phyloP scores from a whole-genome alignment of 2,888 invertebrate genomes.

The Eupithecia vulgata region DNA sequence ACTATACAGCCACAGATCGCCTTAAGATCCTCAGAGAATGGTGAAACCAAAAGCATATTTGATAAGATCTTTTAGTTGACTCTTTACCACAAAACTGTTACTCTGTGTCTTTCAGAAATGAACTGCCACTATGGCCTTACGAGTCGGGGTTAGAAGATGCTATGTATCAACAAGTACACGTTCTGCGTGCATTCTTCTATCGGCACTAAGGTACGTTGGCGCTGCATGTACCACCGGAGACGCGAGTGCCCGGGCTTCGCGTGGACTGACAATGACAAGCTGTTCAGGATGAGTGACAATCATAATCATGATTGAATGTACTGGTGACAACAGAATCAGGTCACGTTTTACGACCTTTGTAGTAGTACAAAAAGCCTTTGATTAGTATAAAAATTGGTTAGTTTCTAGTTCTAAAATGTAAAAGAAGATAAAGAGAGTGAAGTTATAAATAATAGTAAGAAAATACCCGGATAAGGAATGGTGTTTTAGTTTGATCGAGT shows the following conservation, averaged over 20 bases:
- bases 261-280: conserved; percentile 45
- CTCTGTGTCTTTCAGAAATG: conserved; percentile 39
- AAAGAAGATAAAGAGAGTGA: too few species aligned
- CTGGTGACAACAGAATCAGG: not conserved
- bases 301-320: conserved; percentile 36
- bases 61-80: not conserved
- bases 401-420: too few species aligned
- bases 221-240: conserved; percentile 50
- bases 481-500: not conserved
- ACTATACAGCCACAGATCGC: not conserved
- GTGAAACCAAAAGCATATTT: not conserved
- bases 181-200: conserved; percentile 44
- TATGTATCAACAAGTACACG: conserved; percentile 46
- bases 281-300: conserved; percentile 45
- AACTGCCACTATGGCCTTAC: conserved; percentile 33
- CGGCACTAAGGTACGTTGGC: conserved; percentile 46
- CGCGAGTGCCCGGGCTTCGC: conserved; percentile 43
- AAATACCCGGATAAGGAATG: too few species aligned
- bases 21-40: not conserved
- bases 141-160: conserved; percentile 45
- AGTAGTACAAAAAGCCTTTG: not conserved
- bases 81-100: not conserved
- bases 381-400: not conserved
- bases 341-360: not conserved
- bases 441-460: too few species aligned